Conservation (phyloP, 2,113 vertebrate species). For the Crotophaga sulcirostris region DNA sequence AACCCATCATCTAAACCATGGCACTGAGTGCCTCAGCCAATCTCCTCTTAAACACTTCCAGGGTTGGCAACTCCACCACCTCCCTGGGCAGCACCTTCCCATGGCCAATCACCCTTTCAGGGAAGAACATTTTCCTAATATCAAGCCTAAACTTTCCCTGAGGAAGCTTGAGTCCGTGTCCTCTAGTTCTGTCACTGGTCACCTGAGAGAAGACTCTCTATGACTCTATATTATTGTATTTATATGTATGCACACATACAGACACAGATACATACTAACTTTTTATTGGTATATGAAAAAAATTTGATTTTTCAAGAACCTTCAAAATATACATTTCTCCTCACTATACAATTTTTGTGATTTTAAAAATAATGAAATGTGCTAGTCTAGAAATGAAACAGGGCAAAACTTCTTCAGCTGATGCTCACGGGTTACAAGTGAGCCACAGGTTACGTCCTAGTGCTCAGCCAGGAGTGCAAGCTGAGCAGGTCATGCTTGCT, state of each 20-base stretch:
- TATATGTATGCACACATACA: neutral
- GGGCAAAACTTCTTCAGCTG: neutral
- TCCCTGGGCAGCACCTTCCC: too few relatives aligned
- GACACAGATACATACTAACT: too few relatives aligned
- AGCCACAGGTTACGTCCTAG: accelerated
- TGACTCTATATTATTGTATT: neutral
- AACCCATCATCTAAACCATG: too few relatives aligned
- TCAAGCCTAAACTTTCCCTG: too few relatives aligned
- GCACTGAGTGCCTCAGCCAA: too few relatives aligned
- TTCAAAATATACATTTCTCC: neutral
- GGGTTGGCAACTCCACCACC: too few relatives aligned
- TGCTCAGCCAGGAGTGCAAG: neutral
- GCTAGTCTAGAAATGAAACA: neutral
- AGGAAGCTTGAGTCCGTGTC: too few relatives aligned
- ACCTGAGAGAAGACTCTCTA: too few relatives aligned
- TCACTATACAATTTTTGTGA: neutral
- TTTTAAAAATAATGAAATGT: neutral
- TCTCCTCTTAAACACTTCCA: too few relatives aligned
- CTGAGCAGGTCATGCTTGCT: accelerated
- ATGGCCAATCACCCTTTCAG: too few relatives aligned
- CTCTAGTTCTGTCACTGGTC: too few relatives aligned
- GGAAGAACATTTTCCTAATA: too few relatives aligned
- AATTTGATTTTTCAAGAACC: neutral
- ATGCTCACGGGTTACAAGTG: accelerated
- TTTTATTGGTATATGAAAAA: neutral